A percentile compares a stretch with the other conserved stretches of the same genome.
Conservation (phyloP, 2,113 vertebrate species). For the Genyomyrus donnyi region DNA sequence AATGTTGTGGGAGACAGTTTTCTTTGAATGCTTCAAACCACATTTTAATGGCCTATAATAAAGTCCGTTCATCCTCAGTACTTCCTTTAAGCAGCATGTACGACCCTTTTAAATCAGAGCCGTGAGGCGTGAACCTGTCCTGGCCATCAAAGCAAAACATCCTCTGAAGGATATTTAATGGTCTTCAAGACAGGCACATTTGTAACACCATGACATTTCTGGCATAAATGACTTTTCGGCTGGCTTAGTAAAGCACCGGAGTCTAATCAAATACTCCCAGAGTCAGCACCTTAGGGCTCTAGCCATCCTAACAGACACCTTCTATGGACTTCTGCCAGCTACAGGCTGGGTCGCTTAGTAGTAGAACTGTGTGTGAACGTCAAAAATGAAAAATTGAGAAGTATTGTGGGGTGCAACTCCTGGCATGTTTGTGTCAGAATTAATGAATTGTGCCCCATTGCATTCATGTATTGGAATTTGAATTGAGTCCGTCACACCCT, state of each 20-base stretch:
- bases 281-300: neutral
- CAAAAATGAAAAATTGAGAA: neutral
- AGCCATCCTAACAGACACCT: neutral
- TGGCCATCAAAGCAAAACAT: neutral
- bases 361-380: neutral
- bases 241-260: neutral
- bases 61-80: neutral
- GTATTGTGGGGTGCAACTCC: too few relatives aligned
- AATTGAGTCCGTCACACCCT: neutral
- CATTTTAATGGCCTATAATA: constrained; percentile 6
- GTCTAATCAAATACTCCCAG: constrained; percentile 16
- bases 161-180: constrained; percentile 11
- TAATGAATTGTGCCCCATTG: neutral
- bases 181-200: constrained; percentile 16
- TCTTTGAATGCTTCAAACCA: constrained; percentile 3
- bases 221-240: neutral
- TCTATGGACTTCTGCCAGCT: neutral
- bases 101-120: neutral
- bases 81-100: constrained; percentile 8
- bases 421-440: neutral
- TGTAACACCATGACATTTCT: constrained; percentile 13
- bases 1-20: neutral
- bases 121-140: neutral
- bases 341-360: neutral
- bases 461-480: neutral